These are phyloP conservation scores for Atlantisia rogersi DNA, from an alignment of 2,113 vertebrate species.

Conservation along the genomic window DNA sequence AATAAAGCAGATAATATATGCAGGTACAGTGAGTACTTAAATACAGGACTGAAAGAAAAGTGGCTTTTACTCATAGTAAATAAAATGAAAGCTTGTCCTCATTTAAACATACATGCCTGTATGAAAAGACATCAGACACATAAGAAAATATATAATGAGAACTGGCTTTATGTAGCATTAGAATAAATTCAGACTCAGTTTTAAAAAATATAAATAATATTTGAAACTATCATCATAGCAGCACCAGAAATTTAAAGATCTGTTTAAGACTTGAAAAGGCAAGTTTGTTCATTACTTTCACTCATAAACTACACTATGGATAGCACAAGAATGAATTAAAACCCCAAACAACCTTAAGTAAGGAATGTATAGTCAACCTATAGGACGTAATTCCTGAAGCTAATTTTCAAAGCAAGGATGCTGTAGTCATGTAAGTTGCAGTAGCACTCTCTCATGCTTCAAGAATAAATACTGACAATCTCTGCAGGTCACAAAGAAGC, in stretches of 20 bases:
- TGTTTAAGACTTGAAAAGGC: not conserved
- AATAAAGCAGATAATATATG: not conserved
- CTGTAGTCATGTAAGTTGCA: not conserved
- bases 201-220: not conserved
- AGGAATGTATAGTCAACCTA: not conserved
- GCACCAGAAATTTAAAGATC: not conserved
- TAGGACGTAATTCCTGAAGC: not conserved
- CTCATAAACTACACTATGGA: not conserved
- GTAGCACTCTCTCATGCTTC: not conserved
- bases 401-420: not conserved
- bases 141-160: not conserved
- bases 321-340: not conserved
- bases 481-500: not conserved
- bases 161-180: not conserved
- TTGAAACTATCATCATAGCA: not conserved
- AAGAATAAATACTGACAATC: not conserved
- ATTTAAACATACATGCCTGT: not conserved
- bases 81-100: not conserved
- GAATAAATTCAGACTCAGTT: not conserved
- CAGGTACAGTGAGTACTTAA: not conserved
- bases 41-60: not conserved
- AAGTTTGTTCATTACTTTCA: not conserved
- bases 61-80: not conserved
- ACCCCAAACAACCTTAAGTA: not conserved
- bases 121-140: not conserved